These are phyloP conservation scores for Pogonognathellus flavescens DNA, from an alignment of 1,140 invertebrate species.

Conservation along the genomic window DNA sequence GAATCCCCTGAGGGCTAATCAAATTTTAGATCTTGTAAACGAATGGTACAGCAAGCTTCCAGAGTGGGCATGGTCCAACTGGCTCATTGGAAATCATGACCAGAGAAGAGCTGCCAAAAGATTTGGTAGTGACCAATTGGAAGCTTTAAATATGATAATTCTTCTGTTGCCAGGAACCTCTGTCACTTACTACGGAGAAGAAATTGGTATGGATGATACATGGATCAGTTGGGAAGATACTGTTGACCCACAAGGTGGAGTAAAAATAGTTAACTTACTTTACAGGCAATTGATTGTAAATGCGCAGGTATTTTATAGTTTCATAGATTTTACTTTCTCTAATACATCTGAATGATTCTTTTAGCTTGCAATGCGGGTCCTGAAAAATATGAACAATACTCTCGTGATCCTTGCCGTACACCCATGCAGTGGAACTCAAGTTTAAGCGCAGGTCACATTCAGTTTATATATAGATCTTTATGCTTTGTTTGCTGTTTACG, in stretches of 20 bases:
- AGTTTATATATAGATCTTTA: background rate
- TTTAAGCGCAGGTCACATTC: slow-evolving; percentile 62
- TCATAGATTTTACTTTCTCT: slow-evolving; percentile 70
- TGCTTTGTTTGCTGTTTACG: background rate
- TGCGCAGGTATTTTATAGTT: too few species aligned
- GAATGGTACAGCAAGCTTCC: background rate
- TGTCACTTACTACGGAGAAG: slow-evolving; percentile 86
- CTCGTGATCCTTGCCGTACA: slow-evolving; percentile 74
- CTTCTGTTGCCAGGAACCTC: slow-evolving; percentile 81
- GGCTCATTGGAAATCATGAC: slow-evolving; percentile 80
- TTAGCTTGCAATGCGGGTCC: slow-evolving; percentile 71
- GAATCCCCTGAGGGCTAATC: slow-evolving; percentile 75
- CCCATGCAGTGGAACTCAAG: slow-evolving; percentile 71
- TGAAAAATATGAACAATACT: slow-evolving; percentile 71
- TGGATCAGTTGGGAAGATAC: slow-evolving; percentile 57
- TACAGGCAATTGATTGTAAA: too few species aligned
- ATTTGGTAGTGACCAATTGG: slow-evolving; percentile 74
- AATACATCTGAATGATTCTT: slow-evolving; percentile 67
- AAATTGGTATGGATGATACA: slow-evolving; percentile 78
- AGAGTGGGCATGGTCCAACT: slow-evolving; percentile 72
- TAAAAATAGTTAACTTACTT: too few species aligned
- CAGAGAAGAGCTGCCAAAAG: slow-evolving; percentile 74
- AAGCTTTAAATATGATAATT: slow-evolving; percentile 78
- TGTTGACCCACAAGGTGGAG: slow-evolving; percentile 71
- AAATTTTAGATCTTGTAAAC: slow-evolving; percentile 68